phyloP scores from a whole-genome alignment of 2,113 vertebrate species.

The Coracopsis vasa region DNA sequence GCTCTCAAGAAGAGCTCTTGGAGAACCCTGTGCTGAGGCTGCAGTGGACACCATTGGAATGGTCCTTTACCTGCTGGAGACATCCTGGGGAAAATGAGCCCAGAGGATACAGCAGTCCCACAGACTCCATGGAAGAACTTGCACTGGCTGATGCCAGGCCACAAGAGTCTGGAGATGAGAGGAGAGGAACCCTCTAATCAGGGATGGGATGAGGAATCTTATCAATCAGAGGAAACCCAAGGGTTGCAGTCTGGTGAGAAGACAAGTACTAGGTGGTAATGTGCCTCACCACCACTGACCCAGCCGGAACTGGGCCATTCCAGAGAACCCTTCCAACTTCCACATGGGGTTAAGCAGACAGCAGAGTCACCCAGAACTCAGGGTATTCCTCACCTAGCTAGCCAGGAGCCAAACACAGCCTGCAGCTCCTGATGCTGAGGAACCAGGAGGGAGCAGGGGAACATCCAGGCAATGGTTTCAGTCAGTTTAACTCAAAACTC shows the following conservation, averaged over 20 bases:
- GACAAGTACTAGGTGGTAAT: not conserved
- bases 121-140: not conserved
- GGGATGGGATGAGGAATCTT: not conserved
- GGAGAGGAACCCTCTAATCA: not conserved
- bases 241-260: not conserved
- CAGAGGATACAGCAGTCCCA: not conserved
- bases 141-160: not conserved
- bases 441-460: not conserved
- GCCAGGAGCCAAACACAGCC: not conserved
- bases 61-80: not conserved
- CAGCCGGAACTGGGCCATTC: not conserved
- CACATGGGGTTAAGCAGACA: rapidly evolving
- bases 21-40: not conserved
- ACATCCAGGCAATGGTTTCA: not conserved
- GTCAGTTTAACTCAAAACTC: not conserved
- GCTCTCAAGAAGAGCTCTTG: not conserved
- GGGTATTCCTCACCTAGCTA: not conserved
- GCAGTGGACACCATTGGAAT: not conserved
- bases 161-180: not conserved
- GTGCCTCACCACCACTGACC: not conserved
- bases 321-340: not conserved
- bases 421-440: not conserved
- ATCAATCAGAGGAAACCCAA: not conserved
- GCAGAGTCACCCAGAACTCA: not conserved
- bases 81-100: rapidly evolving